These are phyloP conservation scores for Ochropacha duplaris DNA, from an alignment of 2,888 invertebrate species.

Conservation along the genomic window DNA sequence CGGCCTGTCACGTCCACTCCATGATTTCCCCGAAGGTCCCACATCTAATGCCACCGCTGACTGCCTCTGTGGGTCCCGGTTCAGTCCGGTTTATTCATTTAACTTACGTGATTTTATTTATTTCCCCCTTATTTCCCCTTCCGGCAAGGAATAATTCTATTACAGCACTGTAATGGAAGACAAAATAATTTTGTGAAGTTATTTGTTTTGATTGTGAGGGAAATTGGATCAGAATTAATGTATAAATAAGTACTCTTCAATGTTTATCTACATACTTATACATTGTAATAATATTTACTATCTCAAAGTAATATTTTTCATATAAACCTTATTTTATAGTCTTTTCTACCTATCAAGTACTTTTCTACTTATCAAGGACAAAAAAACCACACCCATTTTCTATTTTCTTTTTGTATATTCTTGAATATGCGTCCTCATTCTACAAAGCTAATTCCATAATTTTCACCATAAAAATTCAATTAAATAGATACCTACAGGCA, in stretches of 20 bases:
- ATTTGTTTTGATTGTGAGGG: neutral
- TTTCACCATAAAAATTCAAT: too few species aligned
- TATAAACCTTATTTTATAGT: too few species aligned
- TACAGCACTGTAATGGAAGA: neutral
- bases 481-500: too few species aligned
- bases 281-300: neutral
- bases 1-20: slow-evolving; percentile 10
- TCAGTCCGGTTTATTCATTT: slow-evolving; percentile 19
- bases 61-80: neutral
- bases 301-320: neutral
- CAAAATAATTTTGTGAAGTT: neutral
- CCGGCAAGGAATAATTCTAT: neutral
- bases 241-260: too few species aligned
- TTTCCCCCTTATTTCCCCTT: neutral
- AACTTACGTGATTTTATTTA: slow-evolving; percentile 20
- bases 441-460: too few species aligned
- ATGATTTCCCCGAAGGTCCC: slow-evolving; percentile 31
- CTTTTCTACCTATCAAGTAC: too few species aligned
- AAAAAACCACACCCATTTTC: too few species aligned
- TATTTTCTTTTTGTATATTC: too few species aligned
- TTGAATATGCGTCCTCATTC: too few species aligned
- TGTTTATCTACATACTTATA: too few species aligned
- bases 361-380: too few species aligned
- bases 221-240: neutral
- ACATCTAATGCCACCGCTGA: slow-evolving; percentile 31